Evolutionary conservation across 2,888 invertebrate genomes (phyloP).

Genomic region (Spisula solida): DNA sequence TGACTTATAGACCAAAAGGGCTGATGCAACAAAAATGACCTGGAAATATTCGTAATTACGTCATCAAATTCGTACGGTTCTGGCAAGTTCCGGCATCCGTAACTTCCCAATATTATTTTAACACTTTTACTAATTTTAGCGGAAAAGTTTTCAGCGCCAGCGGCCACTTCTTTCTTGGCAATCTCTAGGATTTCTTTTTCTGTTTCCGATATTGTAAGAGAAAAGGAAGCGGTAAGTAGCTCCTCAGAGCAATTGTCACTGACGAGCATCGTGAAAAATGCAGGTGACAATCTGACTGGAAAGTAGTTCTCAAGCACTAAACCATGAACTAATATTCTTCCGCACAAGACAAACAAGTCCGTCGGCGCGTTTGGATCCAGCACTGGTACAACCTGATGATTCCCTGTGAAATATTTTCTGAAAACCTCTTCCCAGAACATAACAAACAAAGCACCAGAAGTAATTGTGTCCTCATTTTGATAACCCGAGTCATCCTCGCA

Average conservation of each 20-base stretch:
- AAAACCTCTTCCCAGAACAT: conserved; percentile 78
- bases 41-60: conserved; percentile 67
- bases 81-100: conserved; percentile 72
- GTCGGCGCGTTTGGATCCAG: conserved; percentile 66
- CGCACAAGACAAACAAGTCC: conserved; percentile 70
- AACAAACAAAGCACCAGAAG: conserved; percentile 63
- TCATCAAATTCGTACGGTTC: conserved; percentile 64
- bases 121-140: conserved; percentile 63
- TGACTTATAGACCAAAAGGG: conserved; percentile 73
- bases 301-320: conserved; percentile 74
- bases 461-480: conserved; percentile 50
- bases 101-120: conserved; percentile 69
- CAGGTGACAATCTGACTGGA: conserved; percentile 73
- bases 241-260: conserved; percentile 71
- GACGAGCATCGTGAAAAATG: conserved; percentile 69
- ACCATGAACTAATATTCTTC: conserved; percentile 75
- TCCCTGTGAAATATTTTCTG: conserved; percentile 71
- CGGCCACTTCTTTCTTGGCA: conserved; percentile 70
- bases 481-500: conserved; percentile 14
- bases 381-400: conserved; percentile 71
- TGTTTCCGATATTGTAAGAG: conserved; percentile 71
- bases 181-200: conserved; percentile 70
- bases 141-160: conserved; percentile 60
- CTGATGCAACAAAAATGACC: conserved; percentile 65
- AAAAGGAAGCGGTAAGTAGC: conserved; percentile 72